These are phyloP conservation scores for Drosophila auraria DNA, from an alignment of 1,140 invertebrate genomes.

Conservation along the genomic window DNA sequence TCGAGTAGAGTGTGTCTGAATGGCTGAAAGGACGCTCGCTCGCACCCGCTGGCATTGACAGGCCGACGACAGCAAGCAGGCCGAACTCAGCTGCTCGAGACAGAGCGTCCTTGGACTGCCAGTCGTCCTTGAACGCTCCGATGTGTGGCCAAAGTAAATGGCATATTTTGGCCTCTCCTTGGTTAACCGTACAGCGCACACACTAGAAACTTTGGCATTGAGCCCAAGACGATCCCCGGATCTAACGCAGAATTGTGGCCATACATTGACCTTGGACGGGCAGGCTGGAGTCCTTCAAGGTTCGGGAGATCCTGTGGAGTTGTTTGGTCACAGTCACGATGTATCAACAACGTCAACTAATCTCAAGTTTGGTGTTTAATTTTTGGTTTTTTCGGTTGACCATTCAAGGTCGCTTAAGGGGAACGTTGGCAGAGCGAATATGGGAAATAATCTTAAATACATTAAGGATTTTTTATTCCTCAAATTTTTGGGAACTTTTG, in stretches of 20 bases:
- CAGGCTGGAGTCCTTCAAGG: neutral
- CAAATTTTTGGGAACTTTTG: too few relatives aligned
- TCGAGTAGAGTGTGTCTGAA: conserved; percentile 35
- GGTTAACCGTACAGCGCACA: conserved; percentile 65
- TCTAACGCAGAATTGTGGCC: conserved; percentile 67
- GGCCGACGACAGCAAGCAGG: conserved; percentile 62
- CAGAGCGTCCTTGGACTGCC: conserved; percentile 8
- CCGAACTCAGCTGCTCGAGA: conserved; percentile 52
- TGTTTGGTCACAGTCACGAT: conserved; percentile 63
- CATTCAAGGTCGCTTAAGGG: conserved; percentile 15
- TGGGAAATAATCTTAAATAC: neutral
- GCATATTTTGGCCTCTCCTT: conserved; percentile 78
- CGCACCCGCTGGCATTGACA: conserved; percentile 63
- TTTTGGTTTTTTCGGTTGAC: conserved; percentile 29
- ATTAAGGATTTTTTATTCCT: neutral
- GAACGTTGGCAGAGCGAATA: neutral
- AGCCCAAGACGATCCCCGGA: conserved; percentile 7
- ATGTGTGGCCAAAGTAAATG: conserved; percentile 79
- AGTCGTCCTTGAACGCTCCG: conserved; percentile 53
- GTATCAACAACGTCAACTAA: conserved; percentile 30
- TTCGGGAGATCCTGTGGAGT: conserved; percentile 44
- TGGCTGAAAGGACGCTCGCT: conserved; percentile 9
- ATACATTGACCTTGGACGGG: conserved; percentile 57
- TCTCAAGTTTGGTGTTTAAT: conserved; percentile 45
- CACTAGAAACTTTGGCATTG: conserved; percentile 45